Percentiles rank a stretch among this genome's conserved stretches.
These are phyloP conservation scores for Plectrocnemia conspersa DNA, from an alignment of 1,140 invertebrate species.

Conservation along the genomic window DNA sequence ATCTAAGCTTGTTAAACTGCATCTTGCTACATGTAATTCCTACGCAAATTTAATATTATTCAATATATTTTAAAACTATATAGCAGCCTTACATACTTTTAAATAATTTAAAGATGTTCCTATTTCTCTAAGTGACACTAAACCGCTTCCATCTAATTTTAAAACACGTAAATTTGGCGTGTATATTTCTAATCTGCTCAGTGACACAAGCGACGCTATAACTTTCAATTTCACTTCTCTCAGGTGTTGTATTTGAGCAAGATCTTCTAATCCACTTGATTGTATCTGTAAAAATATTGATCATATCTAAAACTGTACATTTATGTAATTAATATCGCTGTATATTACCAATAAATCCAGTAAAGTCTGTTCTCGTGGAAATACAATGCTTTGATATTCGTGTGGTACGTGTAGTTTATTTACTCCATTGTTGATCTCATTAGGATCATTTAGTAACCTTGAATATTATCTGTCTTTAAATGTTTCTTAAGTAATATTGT, in stretches of 20 bases:
- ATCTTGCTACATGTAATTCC: conserved; percentile 60
- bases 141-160: conserved; percentile 59
- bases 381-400: conserved; percentile 50
- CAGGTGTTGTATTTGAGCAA: conserved; percentile 51
- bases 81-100: conserved; percentile 38
- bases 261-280: conserved; percentile 52
- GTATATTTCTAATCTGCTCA: conserved; percentile 56
- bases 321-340: neutral
- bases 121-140: conserved; percentile 60
- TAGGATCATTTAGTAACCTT: neutral
- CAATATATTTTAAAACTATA: neutral
- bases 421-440: conserved; percentile 4
- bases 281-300: conserved; percentile 43
- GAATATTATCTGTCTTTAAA: neutral
- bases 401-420: conserved; percentile 34
- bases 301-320: neutral
- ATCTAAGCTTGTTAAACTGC: conserved; percentile 59
- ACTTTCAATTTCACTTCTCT: conserved; percentile 58
- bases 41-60: conserved; percentile 38
- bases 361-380: conserved; percentile 55
- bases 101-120: conserved; percentile 59
- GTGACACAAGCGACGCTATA: conserved; percentile 55
- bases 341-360: conserved; percentile 54
- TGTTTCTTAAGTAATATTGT: neutral
- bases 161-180: conserved; percentile 56